phyloP scores from a whole-genome alignment of 2,113 vertebrate species.

The Egretta garzetta region DNA sequence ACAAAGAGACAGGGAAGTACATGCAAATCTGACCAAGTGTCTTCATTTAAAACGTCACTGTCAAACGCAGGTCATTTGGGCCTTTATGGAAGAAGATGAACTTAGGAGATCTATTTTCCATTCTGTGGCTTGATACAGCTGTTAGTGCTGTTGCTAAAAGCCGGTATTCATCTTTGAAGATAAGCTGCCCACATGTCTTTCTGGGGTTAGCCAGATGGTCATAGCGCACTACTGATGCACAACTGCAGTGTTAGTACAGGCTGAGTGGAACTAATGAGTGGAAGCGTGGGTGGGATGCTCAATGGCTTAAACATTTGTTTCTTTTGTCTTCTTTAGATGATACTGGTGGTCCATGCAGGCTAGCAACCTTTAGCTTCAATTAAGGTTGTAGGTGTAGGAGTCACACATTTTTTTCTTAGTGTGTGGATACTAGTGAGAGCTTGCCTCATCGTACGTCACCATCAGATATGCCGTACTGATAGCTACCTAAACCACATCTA shows the following conservation, averaged over 20 bases:
- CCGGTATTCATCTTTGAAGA: slow-evolving; percentile 33
- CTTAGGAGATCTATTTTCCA: slow-evolving; percentile 19
- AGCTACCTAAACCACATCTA: neutral
- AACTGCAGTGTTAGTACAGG: slow-evolving; percentile 19
- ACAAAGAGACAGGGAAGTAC: neutral
- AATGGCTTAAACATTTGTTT: slow-evolving; percentile 52
- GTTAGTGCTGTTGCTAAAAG: slow-evolving; percentile 4
- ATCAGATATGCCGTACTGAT: neutral
- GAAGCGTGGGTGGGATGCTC: slow-evolving; percentile 33
- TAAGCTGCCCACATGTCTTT: slow-evolving; percentile 45
- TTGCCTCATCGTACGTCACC: fast-evolving
- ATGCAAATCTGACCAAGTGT: neutral
- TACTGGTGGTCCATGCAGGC: neutral
- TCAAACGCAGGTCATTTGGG: neutral
- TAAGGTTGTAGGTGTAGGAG: neutral
- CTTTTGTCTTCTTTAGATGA: neutral
- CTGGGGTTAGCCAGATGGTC: slow-evolving; percentile 45
- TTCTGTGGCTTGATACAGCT: slow-evolving; percentile 41
- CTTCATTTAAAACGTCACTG: neutral
- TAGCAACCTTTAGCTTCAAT: neutral
- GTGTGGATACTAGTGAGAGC: neutral
- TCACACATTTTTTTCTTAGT: neutral
- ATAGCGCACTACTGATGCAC: neutral
- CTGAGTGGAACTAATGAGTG: slow-evolving; percentile 55
- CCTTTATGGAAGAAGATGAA: neutral